phyloP scores from a whole-genome alignment of 2,113 vertebrate genomes.

The Sorex araneus region DNA sequence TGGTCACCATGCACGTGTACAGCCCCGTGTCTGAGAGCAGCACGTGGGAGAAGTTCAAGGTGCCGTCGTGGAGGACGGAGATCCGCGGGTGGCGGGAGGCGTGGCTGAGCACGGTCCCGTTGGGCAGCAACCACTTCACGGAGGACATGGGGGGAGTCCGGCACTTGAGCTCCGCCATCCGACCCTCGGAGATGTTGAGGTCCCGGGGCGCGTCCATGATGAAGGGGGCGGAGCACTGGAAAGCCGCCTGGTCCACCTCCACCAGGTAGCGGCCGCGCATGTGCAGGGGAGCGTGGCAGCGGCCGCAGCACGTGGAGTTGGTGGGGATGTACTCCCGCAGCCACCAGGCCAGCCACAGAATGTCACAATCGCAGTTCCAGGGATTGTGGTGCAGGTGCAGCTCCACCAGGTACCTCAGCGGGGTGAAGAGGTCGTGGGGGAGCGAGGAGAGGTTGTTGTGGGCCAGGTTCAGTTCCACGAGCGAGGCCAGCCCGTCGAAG shows the following conservation, averaged over 20 bases:
- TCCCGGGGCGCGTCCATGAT: constrained; percentile 96
- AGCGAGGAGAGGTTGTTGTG: constrained; percentile 98
- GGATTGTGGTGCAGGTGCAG: constrained; percentile 99
- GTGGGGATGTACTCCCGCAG: constrained; percentile 98
- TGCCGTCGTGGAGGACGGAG: constrained; percentile 96
- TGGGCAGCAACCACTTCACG: constrained; percentile 96
- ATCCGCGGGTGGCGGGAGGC: constrained; percentile 96
- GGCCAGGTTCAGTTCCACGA: constrained; percentile 98
- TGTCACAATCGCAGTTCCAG: constrained; percentile 98
- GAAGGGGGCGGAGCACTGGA: constrained; percentile 97
- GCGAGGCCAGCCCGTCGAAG: constrained; percentile 96
- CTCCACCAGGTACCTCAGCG: constrained; percentile 97
- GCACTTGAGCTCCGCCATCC: constrained; percentile 96
- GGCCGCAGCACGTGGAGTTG: constrained; percentile 98
- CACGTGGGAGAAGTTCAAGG: constrained; percentile 97
- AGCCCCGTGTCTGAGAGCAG: constrained; percentile 94
- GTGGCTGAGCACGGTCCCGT: constrained; percentile 97
- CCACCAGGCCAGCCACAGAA: constrained; percentile 98
- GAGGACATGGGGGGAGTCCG: constrained; percentile 97
- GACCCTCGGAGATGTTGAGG: constrained; percentile 97
- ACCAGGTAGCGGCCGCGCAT: constrained; percentile 96
- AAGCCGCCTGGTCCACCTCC: constrained; percentile 96
- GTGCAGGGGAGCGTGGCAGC: constrained; percentile 95
- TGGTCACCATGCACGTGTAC: constrained; percentile 99
- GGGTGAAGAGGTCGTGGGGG: constrained; percentile 98